Evolutionary conservation across 2,888 invertebrate species (phyloP).

Genomic region (Onchidella celtica): DNA sequence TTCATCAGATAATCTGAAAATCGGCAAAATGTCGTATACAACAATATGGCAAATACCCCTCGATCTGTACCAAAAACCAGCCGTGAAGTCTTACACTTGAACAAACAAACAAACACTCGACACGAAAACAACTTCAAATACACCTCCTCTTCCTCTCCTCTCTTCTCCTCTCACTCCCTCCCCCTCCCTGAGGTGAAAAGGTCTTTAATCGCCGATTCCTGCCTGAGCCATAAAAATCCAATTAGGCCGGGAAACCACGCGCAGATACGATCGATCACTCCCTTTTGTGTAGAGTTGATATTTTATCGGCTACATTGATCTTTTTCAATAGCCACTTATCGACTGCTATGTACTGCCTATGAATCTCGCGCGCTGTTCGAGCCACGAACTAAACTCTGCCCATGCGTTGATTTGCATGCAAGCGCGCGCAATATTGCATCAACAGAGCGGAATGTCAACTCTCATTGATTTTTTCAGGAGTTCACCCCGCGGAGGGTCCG

Average conservation of each 20-base stretch:
- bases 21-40: no score
- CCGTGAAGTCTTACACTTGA: no score
- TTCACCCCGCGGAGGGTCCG: no score
- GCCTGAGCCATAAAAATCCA: constrained; percentile 6
- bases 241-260: neutral
- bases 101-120: no score
- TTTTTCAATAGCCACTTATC: constrained; percentile 38
- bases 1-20: no score
- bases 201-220: neutral
- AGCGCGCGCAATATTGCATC: neutral
- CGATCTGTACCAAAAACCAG: no score
- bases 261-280: neutral
- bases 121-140: no score
- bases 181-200: no score
- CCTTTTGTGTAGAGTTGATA: constrained; percentile 33
- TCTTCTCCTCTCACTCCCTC: neutral
- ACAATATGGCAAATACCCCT: no score
- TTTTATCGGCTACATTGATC: constrained; percentile 40
- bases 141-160: neutral
- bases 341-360: constrained; percentile 11
- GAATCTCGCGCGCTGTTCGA: neutral
- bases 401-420: neutral
- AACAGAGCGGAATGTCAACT: neutral
- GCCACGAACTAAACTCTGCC: neutral
- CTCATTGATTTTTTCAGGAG: no score